Conservation (phyloP, 2,797 vertebrate genomes). For the Amniataba percoides region DNA sequence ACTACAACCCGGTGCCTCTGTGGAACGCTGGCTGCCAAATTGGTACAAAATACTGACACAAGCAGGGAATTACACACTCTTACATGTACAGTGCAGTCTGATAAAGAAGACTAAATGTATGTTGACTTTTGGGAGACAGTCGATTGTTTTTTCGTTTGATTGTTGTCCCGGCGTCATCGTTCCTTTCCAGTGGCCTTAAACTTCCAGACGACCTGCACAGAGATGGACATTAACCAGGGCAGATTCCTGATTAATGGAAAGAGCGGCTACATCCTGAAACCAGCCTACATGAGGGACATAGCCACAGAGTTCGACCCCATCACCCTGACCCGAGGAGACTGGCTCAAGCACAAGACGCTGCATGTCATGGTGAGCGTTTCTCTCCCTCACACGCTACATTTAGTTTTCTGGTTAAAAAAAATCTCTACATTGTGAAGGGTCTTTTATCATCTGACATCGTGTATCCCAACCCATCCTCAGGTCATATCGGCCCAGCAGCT, state of each 20-base stretch:
- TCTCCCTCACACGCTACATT: background rate
- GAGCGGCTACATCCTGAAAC: constrained; percentile 95
- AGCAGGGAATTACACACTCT: background rate
- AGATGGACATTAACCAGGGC: constrained; percentile 95
- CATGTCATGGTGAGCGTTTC: constrained; percentile 87
- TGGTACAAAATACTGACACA: constrained; percentile 24
- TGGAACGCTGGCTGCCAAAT: constrained; percentile 95
- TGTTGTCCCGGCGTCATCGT: background rate
- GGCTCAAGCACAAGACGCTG: constrained; percentile 89
- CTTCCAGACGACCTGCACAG: constrained; percentile 91
- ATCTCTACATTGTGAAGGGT: background rate
- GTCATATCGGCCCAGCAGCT: constrained; percentile 96
- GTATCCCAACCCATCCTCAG: constrained; percentile 71
- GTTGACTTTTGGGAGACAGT: background rate
- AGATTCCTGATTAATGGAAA: constrained; percentile 91
- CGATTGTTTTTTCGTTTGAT: background rate
- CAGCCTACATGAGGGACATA: constrained; percentile 88
- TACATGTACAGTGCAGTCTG: background rate
- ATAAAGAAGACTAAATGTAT: background rate
- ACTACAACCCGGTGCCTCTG: constrained; percentile 92
- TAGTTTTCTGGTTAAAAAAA: background rate
- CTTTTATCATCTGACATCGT: background rate
- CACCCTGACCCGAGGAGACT: constrained; percentile 88
- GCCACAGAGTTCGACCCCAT: constrained; percentile 90
- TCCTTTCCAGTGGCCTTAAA: constrained; percentile 92